Percentiles rank a stretch among this genome's conserved stretches.
These are phyloP conservation scores for Tinea semifulvella DNA, from an alignment of 2,888 invertebrate genomes.

Conservation along the genomic window DNA sequence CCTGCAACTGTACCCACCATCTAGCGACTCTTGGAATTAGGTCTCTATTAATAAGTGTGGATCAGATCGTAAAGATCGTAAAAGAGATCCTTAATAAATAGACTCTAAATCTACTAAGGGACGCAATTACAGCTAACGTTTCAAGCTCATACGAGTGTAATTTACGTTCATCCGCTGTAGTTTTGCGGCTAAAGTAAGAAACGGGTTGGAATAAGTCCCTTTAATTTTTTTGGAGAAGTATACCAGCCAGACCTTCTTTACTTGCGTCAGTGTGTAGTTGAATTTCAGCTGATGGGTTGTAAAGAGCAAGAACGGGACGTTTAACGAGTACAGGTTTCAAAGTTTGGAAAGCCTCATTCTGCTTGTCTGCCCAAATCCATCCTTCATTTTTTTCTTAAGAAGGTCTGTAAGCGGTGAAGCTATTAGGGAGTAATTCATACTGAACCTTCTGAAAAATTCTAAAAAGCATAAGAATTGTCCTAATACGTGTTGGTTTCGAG, in stretches of 20 bases:
- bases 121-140: constrained; percentile 29
- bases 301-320: constrained; percentile 23
- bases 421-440: no score
- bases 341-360: constrained; percentile 19
- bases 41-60: constrained; percentile 25
- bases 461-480: no score
- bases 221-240: constrained; percentile 24
- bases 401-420: no score
- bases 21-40: constrained; percentile 25
- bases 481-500: constrained; percentile 14
- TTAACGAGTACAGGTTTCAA: constrained; percentile 21
- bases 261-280: constrained; percentile 32
- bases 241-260: constrained; percentile 26
- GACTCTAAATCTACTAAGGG: constrained; percentile 26
- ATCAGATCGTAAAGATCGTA: constrained; percentile 30
- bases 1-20: constrained; percentile 29
- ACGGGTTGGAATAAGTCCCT: constrained; percentile 20
- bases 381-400: constrained; percentile 20
- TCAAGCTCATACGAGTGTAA: constrained; percentile 33
- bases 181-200: constrained; percentile 26
- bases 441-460: no score
- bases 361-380: constrained; percentile 21
- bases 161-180: constrained; percentile 26
- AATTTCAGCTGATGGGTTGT: constrained; percentile 21
- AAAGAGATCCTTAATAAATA: constrained; percentile 27